Base-by-base conservation (phyloP, 2,888 invertebrate genomes). In the Vesta saturnalis region DNA sequence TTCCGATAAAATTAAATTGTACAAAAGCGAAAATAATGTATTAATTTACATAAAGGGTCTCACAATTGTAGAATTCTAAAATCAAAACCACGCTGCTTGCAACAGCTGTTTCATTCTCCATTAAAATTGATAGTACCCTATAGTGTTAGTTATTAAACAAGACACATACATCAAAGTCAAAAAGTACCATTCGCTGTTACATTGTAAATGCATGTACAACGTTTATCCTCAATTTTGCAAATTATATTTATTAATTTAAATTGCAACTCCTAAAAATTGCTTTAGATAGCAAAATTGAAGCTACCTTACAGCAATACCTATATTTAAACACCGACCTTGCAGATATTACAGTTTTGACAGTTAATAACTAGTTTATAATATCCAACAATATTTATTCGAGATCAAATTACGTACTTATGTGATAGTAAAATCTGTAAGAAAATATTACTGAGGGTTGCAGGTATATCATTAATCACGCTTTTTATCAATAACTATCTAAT, bases 331-430 rank as follows among this genome's bases (percentile, higher is more conserved):
- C 60, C 73, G 75, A 71, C 76, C 76, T 77, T 74, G 76, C 73
- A 74, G 77, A 77, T 77, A 77, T 77, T 77, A 77, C 76, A 77
- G 75, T 77, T 78, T 77, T 76, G 77, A 78, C 77, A 77, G 76
- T 74, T 77, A 78, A 78, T 78, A 77, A 77, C 77, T 76, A 76
- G 76, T 77, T 75, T 64, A 77, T 71, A 74, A 74, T 76, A 75
- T 77, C 75, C 76, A 76, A 74, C 74, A 61, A 76, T 78, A 78
- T 78, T 78, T 78, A 78, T 78, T 77, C 70, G 73, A 64, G 77
- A 75, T 78, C 77, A 74, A 77, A 78, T 78, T 78, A 75, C 78
- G 75, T 67, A n/a, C n/a, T n/a, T n/a, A n/a, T n/a, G 71, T 60
- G 72, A 69, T 68, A 67, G 71, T 70, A 70, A 67, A 64, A 63